These are phyloP conservation scores for Drosophila buzzatii DNA, from an alignment of 2,888 invertebrate species.

Conservation along the genomic window DNA sequence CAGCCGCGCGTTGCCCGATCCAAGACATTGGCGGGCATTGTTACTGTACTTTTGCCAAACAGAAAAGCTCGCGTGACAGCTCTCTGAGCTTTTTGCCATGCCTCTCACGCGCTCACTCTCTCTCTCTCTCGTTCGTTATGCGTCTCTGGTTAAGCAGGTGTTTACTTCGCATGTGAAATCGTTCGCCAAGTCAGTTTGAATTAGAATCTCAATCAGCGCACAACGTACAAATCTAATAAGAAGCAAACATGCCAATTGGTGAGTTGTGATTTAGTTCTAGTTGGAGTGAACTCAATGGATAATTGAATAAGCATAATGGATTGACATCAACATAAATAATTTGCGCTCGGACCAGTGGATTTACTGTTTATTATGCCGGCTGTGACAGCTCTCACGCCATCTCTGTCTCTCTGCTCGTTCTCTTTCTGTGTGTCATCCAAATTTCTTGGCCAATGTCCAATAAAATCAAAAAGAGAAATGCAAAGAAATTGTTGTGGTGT, in stretches of 20 bases:
- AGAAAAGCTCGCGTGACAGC: conserved; percentile 21
- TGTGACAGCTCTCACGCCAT: neutral
- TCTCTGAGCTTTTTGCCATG: conserved; percentile 22
- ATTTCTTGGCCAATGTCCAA: conserved; percentile 55
- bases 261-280: conserved; percentile 51
- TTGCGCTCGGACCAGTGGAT: conserved; percentile 4
- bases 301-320: conserved; percentile 46
- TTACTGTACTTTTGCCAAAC: conserved; percentile 13
- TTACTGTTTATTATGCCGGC: conserved; percentile 29
- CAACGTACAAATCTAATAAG: conserved; percentile 50
- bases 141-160: conserved; percentile 30
- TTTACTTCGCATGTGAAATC: conserved; percentile 40
- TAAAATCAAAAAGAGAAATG: conserved; percentile 8
- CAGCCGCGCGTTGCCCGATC: conserved; percentile 5
- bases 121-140: neutral
- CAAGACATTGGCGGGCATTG: conserved; percentile 25
- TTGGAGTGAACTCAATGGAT: conserved; percentile 38
- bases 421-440: neutral
- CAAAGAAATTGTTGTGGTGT: conserved; percentile 20
- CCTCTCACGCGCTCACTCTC: neutral
- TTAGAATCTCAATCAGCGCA: conserved; percentile 68
- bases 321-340: conserved; percentile 19
- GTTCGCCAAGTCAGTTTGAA: conserved; percentile 55
- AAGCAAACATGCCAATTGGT: conserved; percentile 77
- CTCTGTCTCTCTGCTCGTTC: neutral